Percentiles rank a stretch among this genome's conserved stretches.
Conservation (phyloP, 2,888 invertebrate species). For the Sminthurides aquaticus region DNA sequence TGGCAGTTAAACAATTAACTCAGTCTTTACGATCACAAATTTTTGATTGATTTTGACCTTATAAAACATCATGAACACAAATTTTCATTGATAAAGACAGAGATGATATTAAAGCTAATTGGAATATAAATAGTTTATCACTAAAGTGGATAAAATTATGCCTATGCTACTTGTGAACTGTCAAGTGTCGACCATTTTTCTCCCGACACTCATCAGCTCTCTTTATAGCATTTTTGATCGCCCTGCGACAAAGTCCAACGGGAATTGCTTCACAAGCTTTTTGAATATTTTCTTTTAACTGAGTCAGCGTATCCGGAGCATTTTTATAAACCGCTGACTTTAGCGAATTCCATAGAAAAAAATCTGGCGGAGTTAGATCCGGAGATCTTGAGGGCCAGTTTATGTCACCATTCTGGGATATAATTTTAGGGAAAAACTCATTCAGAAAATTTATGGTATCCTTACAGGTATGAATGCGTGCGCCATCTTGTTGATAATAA, state of each 20-base stretch:
- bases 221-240: no score
- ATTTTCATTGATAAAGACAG: no score
- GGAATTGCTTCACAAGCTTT: neutral
- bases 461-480: neutral
- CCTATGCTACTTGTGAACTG: no score
- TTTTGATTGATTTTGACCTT: no score
- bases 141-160: no score
- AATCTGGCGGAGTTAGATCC: neutral
- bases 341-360: neutral
- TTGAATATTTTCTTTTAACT: neutral
- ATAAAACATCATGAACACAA: no score
- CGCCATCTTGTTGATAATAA: neutral
- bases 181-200: no score
- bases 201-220: no score
- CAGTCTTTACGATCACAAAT: no score
- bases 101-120: no score
- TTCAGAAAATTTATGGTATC: neutral
- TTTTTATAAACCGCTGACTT: neutral
- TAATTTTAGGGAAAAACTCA: neutral
- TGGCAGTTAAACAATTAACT: no score
- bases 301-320: neutral
- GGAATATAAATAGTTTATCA: no score
- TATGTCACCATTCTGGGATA: neutral
- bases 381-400: neutral
- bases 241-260: neutral